Percentiles rank a stretch among this genome's conserved stretches.
phyloP scores from a whole-genome alignment of 2,113 vertebrate genomes.

The Sinocyclocheilus anshuiensis region DNA sequence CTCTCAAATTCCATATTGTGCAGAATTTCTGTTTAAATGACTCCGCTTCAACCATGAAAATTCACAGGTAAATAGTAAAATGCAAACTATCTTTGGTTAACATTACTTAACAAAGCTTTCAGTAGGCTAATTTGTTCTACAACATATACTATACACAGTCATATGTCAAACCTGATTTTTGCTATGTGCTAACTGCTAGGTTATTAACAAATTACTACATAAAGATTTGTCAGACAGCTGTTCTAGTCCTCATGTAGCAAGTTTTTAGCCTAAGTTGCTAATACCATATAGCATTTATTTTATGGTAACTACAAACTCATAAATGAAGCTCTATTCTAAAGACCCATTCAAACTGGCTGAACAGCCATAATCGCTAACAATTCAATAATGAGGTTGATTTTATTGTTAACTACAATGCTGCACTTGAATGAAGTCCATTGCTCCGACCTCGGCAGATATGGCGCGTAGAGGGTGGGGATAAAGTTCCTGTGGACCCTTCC shows the following conservation, averaged over 20 bases:
- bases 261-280: background rate
- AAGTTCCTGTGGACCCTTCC: conserved; percentile 65
- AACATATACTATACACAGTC: too few species aligned
- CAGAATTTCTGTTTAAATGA: too few species aligned
- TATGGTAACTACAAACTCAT: background rate
- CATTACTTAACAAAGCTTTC: background rate
- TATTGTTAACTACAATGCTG: background rate
- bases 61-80: background rate
- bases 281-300: background rate
- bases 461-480: conserved; percentile 71
- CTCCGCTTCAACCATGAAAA: too few species aligned
- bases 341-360: background rate
- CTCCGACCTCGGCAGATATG: conserved; percentile 69
- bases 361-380: background rate
- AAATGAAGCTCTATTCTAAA: background rate
- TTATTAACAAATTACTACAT: background rate
- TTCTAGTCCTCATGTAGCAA: background rate
- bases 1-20: too few species aligned
- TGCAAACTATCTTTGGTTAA: background rate
- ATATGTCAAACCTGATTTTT: background rate
- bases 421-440: background rate
- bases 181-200: too few species aligned
- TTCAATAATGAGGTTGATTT: background rate
- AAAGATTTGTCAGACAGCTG: background rate
- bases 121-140: too few species aligned